These are phyloP conservation scores for Sphecodes monilicornis DNA, from an alignment of 2,888 invertebrate genomes.

Conservation along the genomic window DNA sequence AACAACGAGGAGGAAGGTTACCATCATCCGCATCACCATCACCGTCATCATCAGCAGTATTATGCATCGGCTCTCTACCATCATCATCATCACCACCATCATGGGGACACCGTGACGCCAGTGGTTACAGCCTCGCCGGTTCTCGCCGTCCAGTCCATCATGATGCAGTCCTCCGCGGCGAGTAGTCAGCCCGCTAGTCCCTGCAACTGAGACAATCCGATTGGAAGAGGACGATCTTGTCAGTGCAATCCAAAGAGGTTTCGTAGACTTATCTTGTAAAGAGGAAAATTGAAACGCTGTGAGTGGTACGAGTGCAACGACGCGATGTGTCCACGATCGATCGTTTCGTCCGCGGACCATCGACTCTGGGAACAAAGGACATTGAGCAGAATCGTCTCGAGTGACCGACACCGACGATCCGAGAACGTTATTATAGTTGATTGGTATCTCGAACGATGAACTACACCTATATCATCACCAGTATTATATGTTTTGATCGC, in stretches of 20 bases:
- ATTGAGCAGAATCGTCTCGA: background rate
- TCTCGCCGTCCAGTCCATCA: conserved; percentile 71
- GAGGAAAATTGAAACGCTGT: background rate
- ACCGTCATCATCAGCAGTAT: conserved; percentile 82
- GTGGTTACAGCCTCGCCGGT: conserved; percentile 68
- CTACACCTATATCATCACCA: conserved; percentile 53
- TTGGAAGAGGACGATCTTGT: background rate
- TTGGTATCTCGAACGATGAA: conserved; percentile 17
- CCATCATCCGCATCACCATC: conserved; percentile 72
- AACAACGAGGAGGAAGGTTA: conserved; percentile 66
- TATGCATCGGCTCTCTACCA: conserved; percentile 82
- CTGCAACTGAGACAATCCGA: conserved; percentile 72
- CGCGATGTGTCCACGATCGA: background rate
- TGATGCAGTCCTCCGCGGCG: conserved; percentile 76
- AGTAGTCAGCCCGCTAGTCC: conserved; percentile 79
- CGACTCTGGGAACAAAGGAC: background rate
- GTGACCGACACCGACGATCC: background rate
- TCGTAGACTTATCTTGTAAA: background rate
- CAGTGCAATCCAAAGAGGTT: background rate
- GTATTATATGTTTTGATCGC: conserved; percentile 58
- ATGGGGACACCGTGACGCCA: conserved; percentile 66
- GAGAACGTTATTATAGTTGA: background rate
- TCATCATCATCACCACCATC: conserved; percentile 81
- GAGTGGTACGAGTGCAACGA: background rate
- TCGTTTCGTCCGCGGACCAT: background rate